phyloP scores from a whole-genome alignment of 1,140 invertebrate species.

The Drosophila insularis region DNA sequence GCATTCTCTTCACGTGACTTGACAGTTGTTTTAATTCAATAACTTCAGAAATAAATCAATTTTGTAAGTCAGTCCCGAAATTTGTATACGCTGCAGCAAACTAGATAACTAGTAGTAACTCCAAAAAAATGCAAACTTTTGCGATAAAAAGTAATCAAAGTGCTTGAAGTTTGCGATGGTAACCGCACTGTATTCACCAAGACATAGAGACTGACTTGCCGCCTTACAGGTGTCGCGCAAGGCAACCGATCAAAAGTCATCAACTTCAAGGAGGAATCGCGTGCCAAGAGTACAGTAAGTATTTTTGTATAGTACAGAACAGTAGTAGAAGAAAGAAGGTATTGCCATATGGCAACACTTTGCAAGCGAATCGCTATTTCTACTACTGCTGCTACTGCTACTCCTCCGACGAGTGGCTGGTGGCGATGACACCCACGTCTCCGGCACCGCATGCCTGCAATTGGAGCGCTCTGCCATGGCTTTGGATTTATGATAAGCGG shows the following conservation, averaged over 20 bases:
- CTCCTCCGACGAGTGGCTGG: constrained; percentile 38
- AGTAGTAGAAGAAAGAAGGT: constrained; percentile 2
- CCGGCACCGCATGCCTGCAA: constrained; percentile 58
- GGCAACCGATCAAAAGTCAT: constrained; percentile 62
- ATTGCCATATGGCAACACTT: constrained; percentile 69
- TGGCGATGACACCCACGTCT: constrained; percentile 75
- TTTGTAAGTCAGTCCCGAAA: constrained; percentile 42
- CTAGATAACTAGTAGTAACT: constrained; percentile 4
- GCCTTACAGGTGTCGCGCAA: constrained; percentile 54
- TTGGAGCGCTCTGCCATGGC: constrained; percentile 58
- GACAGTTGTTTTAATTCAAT: constrained; percentile 67
- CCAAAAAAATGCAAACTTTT: constrained; percentile 32
- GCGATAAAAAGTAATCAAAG: constrained; percentile 72
- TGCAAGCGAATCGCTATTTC: background rate
- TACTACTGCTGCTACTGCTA: background rate
- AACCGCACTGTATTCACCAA: constrained; percentile 36
- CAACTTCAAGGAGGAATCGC: constrained; percentile 63
- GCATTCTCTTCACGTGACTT: constrained; percentile 46
- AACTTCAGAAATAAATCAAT: constrained; percentile 52
- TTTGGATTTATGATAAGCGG: constrained; percentile 72
- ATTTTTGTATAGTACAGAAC: constrained; percentile 13
- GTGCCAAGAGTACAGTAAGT: constrained; percentile 42
- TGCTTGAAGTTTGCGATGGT: constrained; percentile 66
- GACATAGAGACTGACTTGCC: constrained; percentile 11
- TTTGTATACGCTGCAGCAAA: constrained; percentile 56